These are phyloP conservation scores for Drosophila pseudoobscura DNA, from an alignment of 1,140 invertebrate genomes.

Conservation along the genomic window DNA sequence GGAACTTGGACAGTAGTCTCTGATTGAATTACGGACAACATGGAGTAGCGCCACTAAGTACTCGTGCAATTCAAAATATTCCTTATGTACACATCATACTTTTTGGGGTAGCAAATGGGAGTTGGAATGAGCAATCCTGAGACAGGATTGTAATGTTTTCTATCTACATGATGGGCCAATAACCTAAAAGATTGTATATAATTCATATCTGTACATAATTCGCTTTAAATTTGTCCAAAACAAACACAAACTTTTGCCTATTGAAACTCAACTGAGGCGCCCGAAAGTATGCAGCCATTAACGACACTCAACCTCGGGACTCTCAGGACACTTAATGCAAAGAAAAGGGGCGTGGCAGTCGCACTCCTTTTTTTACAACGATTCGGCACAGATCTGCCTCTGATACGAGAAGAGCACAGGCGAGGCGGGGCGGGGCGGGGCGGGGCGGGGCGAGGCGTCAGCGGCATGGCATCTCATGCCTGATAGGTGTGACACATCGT, in stretches of 20 bases:
- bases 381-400: constrained; percentile 65
- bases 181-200: too few species aligned
- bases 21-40: too few species aligned
- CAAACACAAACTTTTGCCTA: constrained; percentile 7
- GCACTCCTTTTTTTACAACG: constrained; percentile 56
- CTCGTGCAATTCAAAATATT: too few species aligned
- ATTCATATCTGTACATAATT: background rate
- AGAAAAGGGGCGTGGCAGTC: constrained; percentile 56
- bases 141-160: too few species aligned
- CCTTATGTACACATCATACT: too few species aligned
- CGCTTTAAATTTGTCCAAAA: constrained; percentile 3
- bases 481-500: constrained; percentile 79
- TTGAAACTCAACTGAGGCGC: constrained; percentile 36
- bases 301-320: constrained; percentile 20
- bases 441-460: constrained; percentile 15
- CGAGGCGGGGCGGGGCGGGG: constrained; percentile 1
- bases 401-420: constrained; percentile 23
- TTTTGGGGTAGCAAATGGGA: too few species aligned
- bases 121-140: too few species aligned
- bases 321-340: background rate
- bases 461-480: constrained; percentile 3
- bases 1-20: too few species aligned
- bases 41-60: too few species aligned
- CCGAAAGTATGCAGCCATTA: constrained; percentile 66
- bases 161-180: too few species aligned